Conservation (phyloP, 2,888 invertebrate genomes). For the Sialis lutaria region DNA sequence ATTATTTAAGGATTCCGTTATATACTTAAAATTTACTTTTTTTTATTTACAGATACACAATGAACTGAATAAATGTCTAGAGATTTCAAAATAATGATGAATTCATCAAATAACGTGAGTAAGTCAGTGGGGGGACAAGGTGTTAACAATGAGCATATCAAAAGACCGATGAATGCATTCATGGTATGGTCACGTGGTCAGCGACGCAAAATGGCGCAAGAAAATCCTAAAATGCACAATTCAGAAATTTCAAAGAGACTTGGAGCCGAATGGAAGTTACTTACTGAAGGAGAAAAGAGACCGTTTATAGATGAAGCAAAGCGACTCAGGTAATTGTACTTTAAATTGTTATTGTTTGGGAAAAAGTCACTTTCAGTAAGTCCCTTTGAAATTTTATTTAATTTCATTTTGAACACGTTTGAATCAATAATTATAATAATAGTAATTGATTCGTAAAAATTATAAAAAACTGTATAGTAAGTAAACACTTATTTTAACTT, state of each 20-base stretch:
- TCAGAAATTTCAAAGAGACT: slow-evolving; percentile 78
- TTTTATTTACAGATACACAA: no score
- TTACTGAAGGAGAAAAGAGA: slow-evolving; percentile 70
- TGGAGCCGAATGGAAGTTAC: slow-evolving; percentile 76
- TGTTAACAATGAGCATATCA: slow-evolving; percentile 41
- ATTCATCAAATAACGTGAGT: background rate
- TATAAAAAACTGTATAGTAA: no score
- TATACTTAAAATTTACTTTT: no score
- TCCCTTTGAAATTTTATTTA: no score
- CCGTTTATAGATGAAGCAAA: slow-evolving; percentile 87
- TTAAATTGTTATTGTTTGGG: no score
- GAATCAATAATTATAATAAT: no score
- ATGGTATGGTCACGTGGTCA: slow-evolving; percentile 87
- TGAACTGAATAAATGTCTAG: background rate
- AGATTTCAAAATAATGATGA: background rate
- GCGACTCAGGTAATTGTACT: slow-evolving; percentile 58
- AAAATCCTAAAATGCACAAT: slow-evolving; percentile 89
- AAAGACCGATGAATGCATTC: slow-evolving; percentile 67
- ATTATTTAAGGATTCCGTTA: no score
- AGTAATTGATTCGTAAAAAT: no score
- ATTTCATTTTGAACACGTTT: no score
- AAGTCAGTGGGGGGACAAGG: slow-evolving; percentile 19
- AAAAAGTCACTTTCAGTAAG: no score
- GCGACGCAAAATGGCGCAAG: slow-evolving; percentile 80
- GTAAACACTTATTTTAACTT: no score